These are phyloP conservation scores for Eristalis pertinax DNA, from an alignment of 2,888 invertebrate species.

Conservation along the genomic window DNA sequence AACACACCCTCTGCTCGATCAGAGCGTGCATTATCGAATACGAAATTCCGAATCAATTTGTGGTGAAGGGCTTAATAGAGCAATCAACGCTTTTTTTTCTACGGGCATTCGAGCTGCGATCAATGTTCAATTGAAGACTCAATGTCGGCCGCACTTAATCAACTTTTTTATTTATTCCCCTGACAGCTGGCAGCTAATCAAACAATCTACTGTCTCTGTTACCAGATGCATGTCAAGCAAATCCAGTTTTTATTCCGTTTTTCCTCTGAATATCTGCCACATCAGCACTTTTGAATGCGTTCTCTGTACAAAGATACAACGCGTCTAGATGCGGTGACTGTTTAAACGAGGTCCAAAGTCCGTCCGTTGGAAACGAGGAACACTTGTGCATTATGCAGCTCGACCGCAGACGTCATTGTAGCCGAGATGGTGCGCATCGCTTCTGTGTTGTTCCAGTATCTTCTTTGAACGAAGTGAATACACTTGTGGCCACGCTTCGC, in stretches of 20 bases:
- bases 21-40: no score
- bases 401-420: slow-evolving; percentile 41
- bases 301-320: background rate
- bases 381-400: slow-evolving; percentile 27
- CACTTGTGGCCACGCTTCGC: background rate
- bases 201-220: background rate
- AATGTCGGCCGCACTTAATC: background rate
- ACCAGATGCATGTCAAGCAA: background rate
- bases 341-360: slow-evolving; percentile 61
- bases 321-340: slow-evolving; percentile 43
- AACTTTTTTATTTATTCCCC: background rate
- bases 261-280: background rate
- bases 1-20: background rate
- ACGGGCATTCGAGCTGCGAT: background rate
- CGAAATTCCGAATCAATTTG: background rate
- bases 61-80: background rate
- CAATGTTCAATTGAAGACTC: no score
- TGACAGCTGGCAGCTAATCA: background rate
- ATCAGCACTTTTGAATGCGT: background rate
- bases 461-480: slow-evolving; percentile 25
- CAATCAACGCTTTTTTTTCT: background rate
- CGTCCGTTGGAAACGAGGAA: slow-evolving; percentile 10
- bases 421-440: background rate
- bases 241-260: background rate
- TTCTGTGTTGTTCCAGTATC: background rate